Percentiles rank a stretch among this genome's conserved stretches.
phyloP scores from a whole-genome alignment of 2,797 vertebrate genomes.

The Hemitrygon akajei region DNA sequence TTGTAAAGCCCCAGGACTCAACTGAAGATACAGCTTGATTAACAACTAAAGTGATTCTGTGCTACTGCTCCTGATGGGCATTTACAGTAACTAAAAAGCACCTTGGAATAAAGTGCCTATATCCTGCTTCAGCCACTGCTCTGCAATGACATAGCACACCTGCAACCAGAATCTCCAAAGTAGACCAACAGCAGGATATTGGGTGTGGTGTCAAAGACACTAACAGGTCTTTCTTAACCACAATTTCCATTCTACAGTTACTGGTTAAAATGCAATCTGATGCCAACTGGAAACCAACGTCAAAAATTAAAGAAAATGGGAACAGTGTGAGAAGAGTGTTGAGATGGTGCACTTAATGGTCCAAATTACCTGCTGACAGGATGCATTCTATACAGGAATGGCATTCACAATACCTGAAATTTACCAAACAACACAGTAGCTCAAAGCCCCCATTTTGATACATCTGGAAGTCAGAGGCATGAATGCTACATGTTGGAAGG shows the following conservation, averaged over 20 bases:
- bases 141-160: not conserved
- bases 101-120: not conserved
- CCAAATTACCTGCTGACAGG: too few relatives aligned
- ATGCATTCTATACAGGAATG: not conserved
- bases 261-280: not conserved
- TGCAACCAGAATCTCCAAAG: not conserved
- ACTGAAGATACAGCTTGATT: not conserved
- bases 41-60: not conserved
- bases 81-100: not conserved
- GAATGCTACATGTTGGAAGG: too few relatives aligned
- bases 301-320: too few relatives aligned
- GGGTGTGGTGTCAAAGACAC: not conserved
- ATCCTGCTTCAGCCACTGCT: not conserved
- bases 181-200: not conserved
- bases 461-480: too few relatives aligned
- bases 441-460: too few relatives aligned
- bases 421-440: not conserved
- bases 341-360: too few relatives aligned
- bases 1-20: too few relatives aligned
- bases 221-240: not conserved
- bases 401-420: not conserved
- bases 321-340: too few relatives aligned
- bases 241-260: not conserved
- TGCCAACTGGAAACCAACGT: not conserved
- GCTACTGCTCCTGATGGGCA: not conserved